Evolutionary conservation across 1,140 invertebrate genomes (phyloP), one percentile per base, ranked within the genome.

Genomic region (Diploscapter pachys): DNA sequence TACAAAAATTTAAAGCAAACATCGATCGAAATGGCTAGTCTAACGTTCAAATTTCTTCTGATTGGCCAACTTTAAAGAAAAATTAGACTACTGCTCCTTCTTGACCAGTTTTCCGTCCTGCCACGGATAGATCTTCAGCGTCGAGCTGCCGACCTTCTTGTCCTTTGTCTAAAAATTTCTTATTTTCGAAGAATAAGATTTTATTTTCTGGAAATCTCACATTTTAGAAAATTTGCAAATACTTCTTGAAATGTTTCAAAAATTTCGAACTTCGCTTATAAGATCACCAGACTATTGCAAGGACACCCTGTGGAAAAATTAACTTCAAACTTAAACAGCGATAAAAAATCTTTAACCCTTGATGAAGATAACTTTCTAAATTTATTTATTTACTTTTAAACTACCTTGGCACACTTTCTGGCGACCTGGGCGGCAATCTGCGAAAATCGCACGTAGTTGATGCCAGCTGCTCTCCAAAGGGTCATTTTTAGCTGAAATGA

Each of bases 401-500:
- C n/a, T 56, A 73, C 73, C 75, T 80, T 80, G 49, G 68, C 31
- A 55, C 73, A 80, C 51, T 75, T 63, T 13, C 79, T 54, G 67
- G 69, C 56, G 13, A 80, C 78, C 49, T 80, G 72, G 31, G 79
- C 78, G 9, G 79, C 79, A 49, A 80, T 65, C 64, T 80, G 79
- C 9, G 79, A 80, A 49, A 73, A 80, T 13, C 78, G 68, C 4
- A 80, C 78, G 62, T 80, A 80, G 65, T 80, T 80, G 50, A 80
- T 73, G 51, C 79, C 79, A 65, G 74, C 79, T 48, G 79, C 74
- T 80, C 79, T 67, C 79, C 79, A 80, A 57, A 57, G 61, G 53
- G 75, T 69, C 77, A 76, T 77, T 51, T 56, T 73, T 75, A n/a
- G 5, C 8, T 51, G 48, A 31, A 31, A 31, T 1, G 31, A 31